Percentiles rank a stretch among this genome's conserved stretches.
Conservation (phyloP, 2,888 invertebrate species). For the Orthosia gracilis region DNA sequence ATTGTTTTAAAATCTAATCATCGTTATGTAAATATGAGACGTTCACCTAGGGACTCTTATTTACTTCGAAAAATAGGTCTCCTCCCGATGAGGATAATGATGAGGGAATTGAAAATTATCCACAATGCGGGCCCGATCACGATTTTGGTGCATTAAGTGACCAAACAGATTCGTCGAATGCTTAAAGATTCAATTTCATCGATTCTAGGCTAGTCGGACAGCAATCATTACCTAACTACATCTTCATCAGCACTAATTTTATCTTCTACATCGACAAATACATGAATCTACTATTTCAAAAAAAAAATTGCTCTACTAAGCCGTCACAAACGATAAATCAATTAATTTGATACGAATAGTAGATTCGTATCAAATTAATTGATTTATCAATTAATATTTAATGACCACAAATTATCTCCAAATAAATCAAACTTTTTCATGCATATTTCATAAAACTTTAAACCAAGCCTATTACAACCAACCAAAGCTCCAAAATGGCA, state of each 20-base stretch:
- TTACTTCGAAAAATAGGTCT: not conserved
- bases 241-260: not conserved
- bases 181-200: not conserved
- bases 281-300: too few species aligned
- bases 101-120: too few species aligned
- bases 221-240: not conserved
- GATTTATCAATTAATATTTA: too few species aligned
- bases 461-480: not conserved
- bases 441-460: too few species aligned
- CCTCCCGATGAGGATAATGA: too few species aligned
- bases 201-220: not conserved
- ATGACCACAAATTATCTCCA: not conserved
- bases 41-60: not conserved
- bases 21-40: conserved; percentile 29
- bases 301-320: too few species aligned
- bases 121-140: too few species aligned
- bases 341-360: too few species aligned
- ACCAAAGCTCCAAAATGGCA: not conserved
- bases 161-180: not conserved
- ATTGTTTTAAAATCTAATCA: conserved; percentile 38
- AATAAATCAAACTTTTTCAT: not conserved
- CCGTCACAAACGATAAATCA: not conserved
- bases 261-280: not conserved
- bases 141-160: not conserved
- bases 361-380: too few species aligned